Evolutionary conservation across 1,140 invertebrate species (phyloP).

Genomic region (Eciton burchellii): DNA sequence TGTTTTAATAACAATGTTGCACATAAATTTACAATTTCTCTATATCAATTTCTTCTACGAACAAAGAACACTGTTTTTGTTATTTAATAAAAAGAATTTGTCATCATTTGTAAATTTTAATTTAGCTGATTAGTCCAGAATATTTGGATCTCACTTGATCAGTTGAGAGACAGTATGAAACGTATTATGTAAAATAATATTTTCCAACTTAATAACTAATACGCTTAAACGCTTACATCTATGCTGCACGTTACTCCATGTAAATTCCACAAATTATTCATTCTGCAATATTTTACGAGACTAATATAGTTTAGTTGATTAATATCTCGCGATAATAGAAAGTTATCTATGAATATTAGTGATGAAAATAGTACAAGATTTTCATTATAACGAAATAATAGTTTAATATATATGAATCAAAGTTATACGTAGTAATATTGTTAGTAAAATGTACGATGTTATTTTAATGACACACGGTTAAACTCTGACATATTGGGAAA

Average conservation of each 20-base stretch:
- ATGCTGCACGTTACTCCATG: background rate
- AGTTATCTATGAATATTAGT: constrained; percentile 33
- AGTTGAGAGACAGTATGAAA: background rate
- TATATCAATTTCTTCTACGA: background rate
- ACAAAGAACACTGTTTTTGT: constrained; percentile 10
- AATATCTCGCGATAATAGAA: background rate
- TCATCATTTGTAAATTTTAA: background rate
- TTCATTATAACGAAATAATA: constrained; percentile 47
- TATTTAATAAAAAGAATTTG: constrained; percentile 3
- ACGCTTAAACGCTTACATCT: constrained; percentile 5
- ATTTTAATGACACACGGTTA: constrained; percentile 26
- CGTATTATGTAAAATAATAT: constrained; percentile 14
- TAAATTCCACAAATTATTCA: constrained; percentile 34
- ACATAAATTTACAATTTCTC: constrained; percentile 26
- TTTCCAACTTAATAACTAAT: background rate
- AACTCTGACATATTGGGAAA: constrained; percentile 13
- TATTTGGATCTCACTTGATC: constrained; percentile 1
- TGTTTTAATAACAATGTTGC: too few relatives aligned
- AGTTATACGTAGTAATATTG: constrained; percentile 11
- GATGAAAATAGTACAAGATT: constrained; percentile 42
- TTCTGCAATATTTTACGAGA: constrained; percentile 18
- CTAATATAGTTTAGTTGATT: background rate
- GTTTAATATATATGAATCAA: constrained; percentile 37
- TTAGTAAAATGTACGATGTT: constrained; percentile 23
- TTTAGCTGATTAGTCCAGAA: background rate